Evolutionary conservation across 2,113 vertebrate species (phyloP).

Genomic region (Corythornis vintsioides): DNA sequence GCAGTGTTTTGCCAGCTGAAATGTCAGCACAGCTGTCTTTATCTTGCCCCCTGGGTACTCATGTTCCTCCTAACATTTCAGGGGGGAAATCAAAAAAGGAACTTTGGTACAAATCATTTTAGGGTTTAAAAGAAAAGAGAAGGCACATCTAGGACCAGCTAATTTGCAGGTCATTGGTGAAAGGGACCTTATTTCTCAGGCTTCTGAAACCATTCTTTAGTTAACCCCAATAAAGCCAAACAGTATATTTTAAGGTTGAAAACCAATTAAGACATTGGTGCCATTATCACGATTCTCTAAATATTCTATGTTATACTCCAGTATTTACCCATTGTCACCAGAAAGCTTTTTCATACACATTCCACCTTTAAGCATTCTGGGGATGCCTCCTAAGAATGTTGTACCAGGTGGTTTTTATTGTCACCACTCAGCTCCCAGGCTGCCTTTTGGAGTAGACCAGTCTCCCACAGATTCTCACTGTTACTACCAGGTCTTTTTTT

Average conservation of each 20-base stretch:
- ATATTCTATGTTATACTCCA: background rate
- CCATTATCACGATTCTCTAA: background rate
- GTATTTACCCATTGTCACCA: background rate
- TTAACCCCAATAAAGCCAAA: background rate
- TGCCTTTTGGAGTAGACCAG: background rate
- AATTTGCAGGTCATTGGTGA: background rate
- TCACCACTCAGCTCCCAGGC: background rate
- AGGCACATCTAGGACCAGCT: background rate
- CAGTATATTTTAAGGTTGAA: background rate
- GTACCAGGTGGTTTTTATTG: background rate
- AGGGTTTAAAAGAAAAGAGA: slow-evolving; percentile 31
- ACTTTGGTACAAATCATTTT: background rate
- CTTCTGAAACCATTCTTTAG: background rate
- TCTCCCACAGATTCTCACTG: background rate
- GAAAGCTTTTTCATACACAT: background rate
- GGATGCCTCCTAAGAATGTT: background rate
- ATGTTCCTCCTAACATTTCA: slow-evolving; percentile 15
- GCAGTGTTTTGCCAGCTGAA: slow-evolving; percentile 26
- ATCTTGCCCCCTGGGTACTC: background rate
- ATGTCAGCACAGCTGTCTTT: slow-evolving; percentile 47
- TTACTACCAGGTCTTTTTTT: accelerated
- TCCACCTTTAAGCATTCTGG: background rate
- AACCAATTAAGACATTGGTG: background rate
- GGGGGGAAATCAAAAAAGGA: slow-evolving; percentile 18
- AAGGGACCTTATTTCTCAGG: background rate